Percentiles rank a stretch among this genome's conserved stretches.
Conservation (phyloP, 2,113 vertebrate species). For the Corvus hawaiiensis region DNA sequence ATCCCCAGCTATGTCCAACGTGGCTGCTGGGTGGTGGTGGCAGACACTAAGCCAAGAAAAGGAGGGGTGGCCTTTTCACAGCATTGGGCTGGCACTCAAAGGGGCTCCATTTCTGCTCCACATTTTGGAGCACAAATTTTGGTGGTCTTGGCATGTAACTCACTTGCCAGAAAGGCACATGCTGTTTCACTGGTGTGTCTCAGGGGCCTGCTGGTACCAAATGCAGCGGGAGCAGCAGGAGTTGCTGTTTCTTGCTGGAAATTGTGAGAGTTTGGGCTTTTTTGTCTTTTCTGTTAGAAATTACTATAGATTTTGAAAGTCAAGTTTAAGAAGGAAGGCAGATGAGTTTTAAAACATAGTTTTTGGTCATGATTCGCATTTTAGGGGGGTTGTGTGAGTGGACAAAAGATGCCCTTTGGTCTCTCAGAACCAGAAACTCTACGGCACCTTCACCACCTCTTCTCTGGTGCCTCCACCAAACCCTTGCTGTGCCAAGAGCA, state of each 20-base stretch:
- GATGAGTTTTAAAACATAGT: background rate
- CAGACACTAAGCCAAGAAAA: background rate
- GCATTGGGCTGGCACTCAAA: background rate
- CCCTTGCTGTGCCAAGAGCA: background rate
- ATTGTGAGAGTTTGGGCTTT: background rate
- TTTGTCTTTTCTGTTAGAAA: background rate
- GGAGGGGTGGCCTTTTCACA: background rate
- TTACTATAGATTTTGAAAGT: background rate
- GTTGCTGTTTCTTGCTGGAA: background rate
- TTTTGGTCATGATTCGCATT: background rate
- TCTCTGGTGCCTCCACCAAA: background rate
- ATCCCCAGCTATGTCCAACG: fast-evolving
- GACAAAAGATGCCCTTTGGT: background rate
- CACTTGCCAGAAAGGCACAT: background rate
- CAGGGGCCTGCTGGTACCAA: background rate
- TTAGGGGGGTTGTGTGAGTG: background rate
- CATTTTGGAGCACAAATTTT: background rate
- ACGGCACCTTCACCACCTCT: background rate
- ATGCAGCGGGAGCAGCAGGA: background rate
- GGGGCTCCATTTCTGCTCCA: background rate
- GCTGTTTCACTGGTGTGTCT: background rate
- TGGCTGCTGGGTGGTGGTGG: background rate
- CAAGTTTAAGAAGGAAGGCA: background rate
- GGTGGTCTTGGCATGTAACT: background rate
- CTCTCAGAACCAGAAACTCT: background rate